Evolutionary conservation across 2,113 vertebrate species (phyloP).

Genomic region (Brachirus orientalis): DNA sequence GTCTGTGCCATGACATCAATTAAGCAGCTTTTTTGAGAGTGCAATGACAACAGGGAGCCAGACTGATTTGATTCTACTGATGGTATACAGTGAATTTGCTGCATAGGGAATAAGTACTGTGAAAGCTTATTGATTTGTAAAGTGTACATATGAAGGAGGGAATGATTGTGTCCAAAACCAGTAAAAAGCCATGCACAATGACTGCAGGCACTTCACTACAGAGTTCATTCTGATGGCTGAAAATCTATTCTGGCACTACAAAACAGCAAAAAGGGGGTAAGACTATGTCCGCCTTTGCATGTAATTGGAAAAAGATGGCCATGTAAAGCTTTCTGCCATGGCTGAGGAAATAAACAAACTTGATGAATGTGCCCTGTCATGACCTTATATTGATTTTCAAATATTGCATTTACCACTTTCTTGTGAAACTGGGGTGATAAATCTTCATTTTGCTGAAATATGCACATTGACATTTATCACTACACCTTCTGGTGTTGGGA

Average conservation of each 20-base stretch:
- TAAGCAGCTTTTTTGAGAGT: constrained; percentile 11
- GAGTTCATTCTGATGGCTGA: constrained; percentile 55
- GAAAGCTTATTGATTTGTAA: constrained; percentile 74
- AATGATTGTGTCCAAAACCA: constrained; percentile 28
- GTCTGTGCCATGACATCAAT: constrained; percentile 9
- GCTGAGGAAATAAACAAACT: constrained; percentile 64
- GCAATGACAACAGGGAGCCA: constrained; percentile 19
- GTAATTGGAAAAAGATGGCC: constrained; percentile 65
- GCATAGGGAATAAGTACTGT: constrained; percentile 17
- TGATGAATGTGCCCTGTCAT: constrained; percentile 73
- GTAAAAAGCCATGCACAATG: constrained; percentile 36
- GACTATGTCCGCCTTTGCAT: constrained; percentile 38
- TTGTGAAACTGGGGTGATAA: constrained; percentile 60
- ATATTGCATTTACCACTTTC: constrained; percentile 55
- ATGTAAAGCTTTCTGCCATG: constrained; percentile 34
- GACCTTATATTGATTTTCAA: constrained; percentile 71
- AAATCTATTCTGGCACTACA: constrained; percentile 71
- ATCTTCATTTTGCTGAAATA: constrained; percentile 53
- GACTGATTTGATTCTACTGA: constrained; percentile 35
- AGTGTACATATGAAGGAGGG: constrained; percentile 58
- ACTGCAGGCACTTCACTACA: constrained; percentile 51
- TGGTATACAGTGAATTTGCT: constrained; percentile 43
- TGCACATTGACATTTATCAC: constrained; percentile 1
- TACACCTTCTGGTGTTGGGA: background rate
- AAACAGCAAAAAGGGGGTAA: constrained; percentile 44